Conservation (phyloP, 2,113 vertebrate species). For the Ctenodactylus gundi region DNA sequence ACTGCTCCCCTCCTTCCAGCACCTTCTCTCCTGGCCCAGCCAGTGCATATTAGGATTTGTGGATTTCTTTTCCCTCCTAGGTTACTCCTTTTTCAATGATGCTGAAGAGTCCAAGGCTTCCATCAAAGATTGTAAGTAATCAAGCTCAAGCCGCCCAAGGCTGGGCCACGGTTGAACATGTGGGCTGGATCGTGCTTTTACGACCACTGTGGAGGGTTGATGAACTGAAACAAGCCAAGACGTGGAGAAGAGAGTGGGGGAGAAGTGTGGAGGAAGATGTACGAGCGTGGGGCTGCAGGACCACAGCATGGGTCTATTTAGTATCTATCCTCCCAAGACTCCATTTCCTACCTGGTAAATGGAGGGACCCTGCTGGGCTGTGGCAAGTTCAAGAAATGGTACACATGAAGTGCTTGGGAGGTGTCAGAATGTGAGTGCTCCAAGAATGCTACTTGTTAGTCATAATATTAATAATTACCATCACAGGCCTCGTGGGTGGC, state of each 20-base stretch:
- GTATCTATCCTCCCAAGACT: neutral
- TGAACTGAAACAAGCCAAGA: neutral
- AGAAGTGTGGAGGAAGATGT: neutral
- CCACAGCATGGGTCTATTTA: neutral
- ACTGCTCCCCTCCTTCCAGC: neutral
- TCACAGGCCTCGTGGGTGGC: neutral
- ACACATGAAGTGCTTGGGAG: neutral
- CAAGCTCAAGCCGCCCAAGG: neutral
- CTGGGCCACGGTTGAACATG: fast-evolving
- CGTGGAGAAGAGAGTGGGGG: neutral
- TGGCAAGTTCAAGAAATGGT: neutral
- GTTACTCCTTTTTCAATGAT: slow-evolving; percentile 74
- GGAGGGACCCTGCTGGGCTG: neutral
- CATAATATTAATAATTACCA: fast-evolving
- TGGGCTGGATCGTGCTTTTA: neutral
- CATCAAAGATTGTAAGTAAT: slow-evolving; percentile 77
- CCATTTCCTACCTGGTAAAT: neutral
- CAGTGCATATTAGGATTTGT: neutral
- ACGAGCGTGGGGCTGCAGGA: fast-evolving
- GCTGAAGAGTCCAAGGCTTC: slow-evolving; percentile 69
- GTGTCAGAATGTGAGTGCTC: neutral
- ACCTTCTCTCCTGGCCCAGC: neutral
- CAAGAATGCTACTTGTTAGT: neutral
- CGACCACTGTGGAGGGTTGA: neutral
- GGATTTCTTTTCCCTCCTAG: slow-evolving; percentile 43